Evolutionary conservation across 37 sponge, comb jelly and placozoan species (phyloP).

Genomic region (Trichoplax adhaerens): DNA sequence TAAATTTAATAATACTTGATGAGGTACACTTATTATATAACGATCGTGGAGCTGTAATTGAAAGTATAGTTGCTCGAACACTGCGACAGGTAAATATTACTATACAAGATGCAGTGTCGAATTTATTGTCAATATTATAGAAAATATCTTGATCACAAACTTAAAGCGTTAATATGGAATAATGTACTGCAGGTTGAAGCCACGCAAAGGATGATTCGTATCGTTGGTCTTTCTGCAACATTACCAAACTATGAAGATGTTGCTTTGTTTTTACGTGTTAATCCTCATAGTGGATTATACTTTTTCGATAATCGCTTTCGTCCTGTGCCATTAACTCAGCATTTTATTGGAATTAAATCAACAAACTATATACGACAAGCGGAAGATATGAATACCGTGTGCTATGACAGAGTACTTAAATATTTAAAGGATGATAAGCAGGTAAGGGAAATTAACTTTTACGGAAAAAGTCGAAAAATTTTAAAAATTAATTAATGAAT

Average conservation of each 20-base stretch:
- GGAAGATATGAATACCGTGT: conserved; percentile 79
- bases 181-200: conserved; percentile 54
- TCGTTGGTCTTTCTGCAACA: conserved; percentile 97
- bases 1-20: conserved; percentile 84
- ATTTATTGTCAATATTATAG: neutral
- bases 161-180: no score
- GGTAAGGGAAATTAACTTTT: conserved; percentile 21
- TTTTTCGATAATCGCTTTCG: conserved; percentile 91
- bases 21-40: conserved; percentile 95
- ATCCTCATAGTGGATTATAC: conserved; percentile 71
- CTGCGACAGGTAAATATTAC: conserved; percentile 57
- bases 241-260: conserved; percentile 96
- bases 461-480: neutral
- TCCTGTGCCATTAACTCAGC: conserved; percentile 84
- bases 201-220: conserved; percentile 83
- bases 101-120: neutral
- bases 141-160: no score
- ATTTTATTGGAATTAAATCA: conserved; percentile 76
- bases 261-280: conserved; percentile 80
- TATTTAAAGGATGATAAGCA: conserved; percentile 56
- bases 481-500: conserved; percentile 1
- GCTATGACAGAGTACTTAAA: conserved; percentile 86
- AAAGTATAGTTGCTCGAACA: conserved; percentile 89
- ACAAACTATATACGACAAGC: conserved; percentile 44
- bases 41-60: conserved; percentile 94